phyloP scores from a whole-genome alignment of 2,113 vertebrate genomes.

The Climacteris rufus region DNA sequence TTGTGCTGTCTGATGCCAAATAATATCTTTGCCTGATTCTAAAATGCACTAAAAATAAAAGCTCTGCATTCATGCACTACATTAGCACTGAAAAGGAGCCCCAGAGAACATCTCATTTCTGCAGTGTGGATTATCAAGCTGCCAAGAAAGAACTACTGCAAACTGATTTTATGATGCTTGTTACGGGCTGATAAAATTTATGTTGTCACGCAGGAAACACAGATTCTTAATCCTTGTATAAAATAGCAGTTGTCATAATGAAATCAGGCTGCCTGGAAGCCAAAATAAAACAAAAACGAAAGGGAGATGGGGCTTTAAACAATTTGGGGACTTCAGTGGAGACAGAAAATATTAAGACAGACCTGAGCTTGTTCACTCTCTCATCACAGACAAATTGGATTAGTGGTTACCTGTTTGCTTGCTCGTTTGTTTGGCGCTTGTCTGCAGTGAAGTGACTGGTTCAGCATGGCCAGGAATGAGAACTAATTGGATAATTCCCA shows the following conservation, averaged over 20 bases:
- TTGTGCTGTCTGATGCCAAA: not conserved
- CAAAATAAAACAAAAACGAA: not conserved
- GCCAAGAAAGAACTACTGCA: not conserved
- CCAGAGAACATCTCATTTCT: conserved; percentile 19
- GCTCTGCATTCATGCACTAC: not conserved
- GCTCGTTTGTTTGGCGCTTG: not conserved
- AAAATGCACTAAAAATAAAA: conserved; percentile 10
- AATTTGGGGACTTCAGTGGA: not conserved
- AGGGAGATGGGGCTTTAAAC: not conserved
- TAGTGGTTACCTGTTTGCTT: not conserved
- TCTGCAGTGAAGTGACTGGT: not conserved
- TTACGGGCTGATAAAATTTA: conserved; percentile 1
- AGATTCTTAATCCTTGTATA: not conserved
- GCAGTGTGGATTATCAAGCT: not conserved
- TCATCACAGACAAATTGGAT: not conserved
- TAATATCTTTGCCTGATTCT: not conserved
- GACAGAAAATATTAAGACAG: not conserved
- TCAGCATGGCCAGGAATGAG: not conserved
- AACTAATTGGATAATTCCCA: not conserved
- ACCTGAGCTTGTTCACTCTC: not conserved
- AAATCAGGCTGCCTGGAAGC: conserved; percentile 15
- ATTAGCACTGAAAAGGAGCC: not conserved
- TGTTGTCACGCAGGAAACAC: not conserved
- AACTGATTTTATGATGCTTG: conserved; percentile 19
- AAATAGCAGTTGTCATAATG: not conserved